Evolutionary conservation across 2,113 vertebrate species (phyloP), one percentile per base, ranked within the genome.

Genomic region (Phalacrocorax aristotelis): DNA sequence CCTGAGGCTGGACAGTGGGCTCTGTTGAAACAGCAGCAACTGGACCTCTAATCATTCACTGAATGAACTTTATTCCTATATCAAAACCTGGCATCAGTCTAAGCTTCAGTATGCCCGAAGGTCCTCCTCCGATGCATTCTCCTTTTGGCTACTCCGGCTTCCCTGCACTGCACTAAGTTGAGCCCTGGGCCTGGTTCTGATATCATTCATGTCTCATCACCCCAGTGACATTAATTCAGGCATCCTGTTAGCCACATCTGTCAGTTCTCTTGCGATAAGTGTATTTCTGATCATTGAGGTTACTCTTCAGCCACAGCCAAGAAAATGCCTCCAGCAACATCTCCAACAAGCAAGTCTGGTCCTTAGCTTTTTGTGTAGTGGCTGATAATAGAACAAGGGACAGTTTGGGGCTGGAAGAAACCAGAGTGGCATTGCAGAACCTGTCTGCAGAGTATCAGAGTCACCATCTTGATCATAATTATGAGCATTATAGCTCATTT

Each of bases 401-500:
- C 14, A 16, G 9, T 18, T 15, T 61, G 36, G 61, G 42, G 23
- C 34, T 76, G 20, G 18, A 32, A 44, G 48, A 76, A n/a, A 75
- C 21, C 22, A 51, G 16, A 40, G 25, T 4, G 23, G 23, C 40
- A 48, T 7, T 69, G 32, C 32, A 66, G 68, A 69, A 72, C 49
- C 15, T 42, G 9, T 17, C 55, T 62, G 30, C 38, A 70, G 27
- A 61, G 27, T 9, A 8, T 44, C 34, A 68, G 51, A 46, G 42
- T 30, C n/a, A 32, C 27, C 71, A 65, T n/a, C 27, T 9, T 17
- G 49, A 54, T 26, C 40, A 52, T 4, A 38, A 21, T 11, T 5
- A 10, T 42, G 15, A 65, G 18, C 17, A 6, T 15, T 57, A 30
- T 0, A 49, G 18, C 2, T 83, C 2, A 0, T 7, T 66, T 69